Conservation (phyloP, 2,888 invertebrate genomes). For the Ennomos fuscantarius region DNA sequence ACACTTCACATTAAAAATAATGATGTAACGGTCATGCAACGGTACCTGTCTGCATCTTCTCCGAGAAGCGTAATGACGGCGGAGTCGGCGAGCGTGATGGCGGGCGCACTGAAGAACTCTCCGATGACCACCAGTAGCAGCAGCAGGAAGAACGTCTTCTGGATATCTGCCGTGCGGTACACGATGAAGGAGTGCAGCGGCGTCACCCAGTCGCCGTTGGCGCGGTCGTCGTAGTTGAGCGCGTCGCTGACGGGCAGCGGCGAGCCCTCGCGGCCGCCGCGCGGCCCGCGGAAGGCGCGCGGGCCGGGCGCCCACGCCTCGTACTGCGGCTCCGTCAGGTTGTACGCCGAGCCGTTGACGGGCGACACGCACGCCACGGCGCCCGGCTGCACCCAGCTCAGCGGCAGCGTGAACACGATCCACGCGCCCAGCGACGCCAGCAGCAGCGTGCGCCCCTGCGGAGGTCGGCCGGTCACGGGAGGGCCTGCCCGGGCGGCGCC, state of each 20-base stretch:
- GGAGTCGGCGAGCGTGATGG: slow-evolving; percentile 96
- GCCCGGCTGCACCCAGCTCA: slow-evolving; percentile 97
- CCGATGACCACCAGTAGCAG: slow-evolving; percentile 97
- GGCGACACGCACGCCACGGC: slow-evolving; percentile 93
- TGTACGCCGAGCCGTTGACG: slow-evolving; percentile 83
- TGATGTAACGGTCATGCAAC: no score
- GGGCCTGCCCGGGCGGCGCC: neutral
- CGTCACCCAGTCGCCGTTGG: slow-evolving; percentile 91
- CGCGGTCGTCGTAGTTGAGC: slow-evolving; percentile 88
- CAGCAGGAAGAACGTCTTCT: slow-evolving; percentile 97
- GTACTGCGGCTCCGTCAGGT: slow-evolving; percentile 86
- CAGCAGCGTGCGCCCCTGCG: slow-evolving; percentile 91
- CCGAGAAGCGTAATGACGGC: slow-evolving; percentile 95
- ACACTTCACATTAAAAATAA: no score
- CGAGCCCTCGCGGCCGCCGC: slow-evolving; percentile 73
- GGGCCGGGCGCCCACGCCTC: slow-evolving; percentile 57
- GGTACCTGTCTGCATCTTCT: slow-evolving; percentile 91
- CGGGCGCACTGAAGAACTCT: slow-evolving; percentile 98
- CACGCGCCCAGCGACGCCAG: slow-evolving; percentile 96
- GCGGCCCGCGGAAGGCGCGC: slow-evolving; percentile 62
- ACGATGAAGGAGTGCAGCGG: slow-evolving; percentile 97
- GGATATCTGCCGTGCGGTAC: slow-evolving; percentile 94
- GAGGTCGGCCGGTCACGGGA: neutral
- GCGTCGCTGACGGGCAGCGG: slow-evolving; percentile 92
- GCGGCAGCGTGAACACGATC: slow-evolving; percentile 98